Evolutionary conservation across 2,888 invertebrate species (phyloP), one percentile per base, ranked within the genome.

Genomic region (Iphiclides podalirius): DNA sequence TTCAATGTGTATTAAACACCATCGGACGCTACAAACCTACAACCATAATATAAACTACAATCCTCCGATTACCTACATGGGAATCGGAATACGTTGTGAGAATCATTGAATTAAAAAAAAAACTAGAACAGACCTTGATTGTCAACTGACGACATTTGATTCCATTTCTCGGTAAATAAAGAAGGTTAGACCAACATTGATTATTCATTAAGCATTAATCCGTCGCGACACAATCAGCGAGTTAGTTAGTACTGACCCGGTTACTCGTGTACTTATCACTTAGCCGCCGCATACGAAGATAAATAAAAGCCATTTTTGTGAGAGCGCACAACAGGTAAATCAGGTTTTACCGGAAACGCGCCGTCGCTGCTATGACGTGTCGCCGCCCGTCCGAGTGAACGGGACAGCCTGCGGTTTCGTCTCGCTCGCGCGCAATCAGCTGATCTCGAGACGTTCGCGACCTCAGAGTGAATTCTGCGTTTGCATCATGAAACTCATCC

Each of bases 321-420:
- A 47, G 52, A 46, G 43, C 52, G 46, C 52, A 59, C 58, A 58
- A 61, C 64, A 53, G 54, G 63, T 63, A 55, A 61, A 63, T 66
- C 70, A 63, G 63, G 70, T 70, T 69, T 50, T 54, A 61, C 71
- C 74, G 75, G 76, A 77, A 71, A 65, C 59, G 52, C 50, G 47
- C 58, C 55, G 64, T 60, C 52, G 57, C 51, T 61, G 15, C 20
- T 64, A 67, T 66, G 69, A 60, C 57, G 63, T n/a, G n/a, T 67
- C 67, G 64, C 67, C 54, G 47, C 60, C 57, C 63, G n/a, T n/a
- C n/a, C n/a, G n/a, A n/a, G n/a, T n/a, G 61, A 36, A 16, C 2
- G 63, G 60, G 38, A 37, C 47, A 35, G 9, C 9, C 28, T 47
- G 46, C 44, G 9, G 1, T 1, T 2, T 38, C 11, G 33, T 58